Evolutionary conservation across 2,113 vertebrate species (phyloP).

Genomic region (Sorex araneus): DNA sequence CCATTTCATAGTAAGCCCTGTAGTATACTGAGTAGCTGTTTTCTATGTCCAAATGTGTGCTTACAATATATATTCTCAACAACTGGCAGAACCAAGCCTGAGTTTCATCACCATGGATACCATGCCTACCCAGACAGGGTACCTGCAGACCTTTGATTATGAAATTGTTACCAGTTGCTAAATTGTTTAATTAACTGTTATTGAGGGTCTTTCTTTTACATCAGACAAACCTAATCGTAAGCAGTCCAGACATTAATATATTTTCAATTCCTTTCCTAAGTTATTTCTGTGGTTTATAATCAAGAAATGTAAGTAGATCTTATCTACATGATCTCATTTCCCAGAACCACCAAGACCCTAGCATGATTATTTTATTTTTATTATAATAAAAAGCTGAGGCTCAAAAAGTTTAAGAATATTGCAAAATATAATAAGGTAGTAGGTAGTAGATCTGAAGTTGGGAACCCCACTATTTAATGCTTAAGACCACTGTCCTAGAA

Average conservation of each 20-base stretch:
- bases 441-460: background rate
- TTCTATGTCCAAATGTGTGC: background rate
- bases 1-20: too few relatives aligned
- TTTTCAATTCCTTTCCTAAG: conserved; percentile 13
- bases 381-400: background rate
- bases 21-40: background rate
- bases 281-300: conserved; percentile 24
- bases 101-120: background rate
- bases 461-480: background rate
- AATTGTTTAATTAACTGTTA: background rate
- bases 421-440: background rate
- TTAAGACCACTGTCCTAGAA: too few relatives aligned
- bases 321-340: background rate
- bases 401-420: conserved; percentile 53
- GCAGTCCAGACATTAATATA: background rate
- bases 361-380: too few relatives aligned
- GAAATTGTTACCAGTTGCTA: background rate
- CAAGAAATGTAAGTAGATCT: background rate
- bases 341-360: background rate
- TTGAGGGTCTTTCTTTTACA: background rate
- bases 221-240: conserved; percentile 14
- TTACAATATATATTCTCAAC: conserved; percentile 12
- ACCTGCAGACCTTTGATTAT: background rate
- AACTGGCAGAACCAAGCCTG: background rate
- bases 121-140: background rate